Percentiles rank a stretch among this genome's conserved stretches.
These are phyloP conservation scores for Gymnoscopelus braueri DNA, from an alignment of 2,797 vertebrate species.

Conservation along the genomic window DNA sequence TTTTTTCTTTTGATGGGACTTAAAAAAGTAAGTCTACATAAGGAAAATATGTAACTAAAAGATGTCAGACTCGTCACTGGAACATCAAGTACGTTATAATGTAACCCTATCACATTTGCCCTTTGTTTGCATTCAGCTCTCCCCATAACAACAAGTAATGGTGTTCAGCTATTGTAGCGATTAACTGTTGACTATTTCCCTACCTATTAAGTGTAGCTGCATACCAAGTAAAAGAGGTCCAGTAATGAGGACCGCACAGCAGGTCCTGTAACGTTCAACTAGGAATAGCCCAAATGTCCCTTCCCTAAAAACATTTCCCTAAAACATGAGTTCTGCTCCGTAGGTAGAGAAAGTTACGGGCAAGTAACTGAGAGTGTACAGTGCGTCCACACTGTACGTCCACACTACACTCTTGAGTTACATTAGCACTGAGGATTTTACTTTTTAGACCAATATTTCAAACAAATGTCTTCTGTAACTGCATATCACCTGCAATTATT, in stretches of 20 bases:
- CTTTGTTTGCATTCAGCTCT: slow-evolving; percentile 40
- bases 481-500: slow-evolving; percentile 18
- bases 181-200: slow-evolving; percentile 21
- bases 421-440: too few relatives aligned
- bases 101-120: slow-evolving; percentile 28
- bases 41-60: slow-evolving; percentile 59
- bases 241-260: slow-evolving; percentile 11
- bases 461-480: slow-evolving; percentile 35
- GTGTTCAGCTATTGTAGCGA: slow-evolving; percentile 27
- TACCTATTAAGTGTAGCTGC: slow-evolving; percentile 19
- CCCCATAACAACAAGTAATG: slow-evolving; percentile 14
- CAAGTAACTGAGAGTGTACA: too few relatives aligned
- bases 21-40: slow-evolving; percentile 39
- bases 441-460: slow-evolving; percentile 15
- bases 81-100: slow-evolving; percentile 26
- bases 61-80: slow-evolving; percentile 61
- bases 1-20: slow-evolving; percentile 59
- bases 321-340: background rate
- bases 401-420: too few relatives aligned
- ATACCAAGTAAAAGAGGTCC: slow-evolving; percentile 12
- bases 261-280: background rate
- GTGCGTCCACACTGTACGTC: too few relatives aligned
- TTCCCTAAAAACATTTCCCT: slow-evolving; percentile 10
- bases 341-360: background rate
- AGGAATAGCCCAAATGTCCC: background rate